Evolutionary conservation across 2,113 vertebrate species (phyloP), one percentile per base, ranked within the genome.

Genomic region (Pionites leucogaster): DNA sequence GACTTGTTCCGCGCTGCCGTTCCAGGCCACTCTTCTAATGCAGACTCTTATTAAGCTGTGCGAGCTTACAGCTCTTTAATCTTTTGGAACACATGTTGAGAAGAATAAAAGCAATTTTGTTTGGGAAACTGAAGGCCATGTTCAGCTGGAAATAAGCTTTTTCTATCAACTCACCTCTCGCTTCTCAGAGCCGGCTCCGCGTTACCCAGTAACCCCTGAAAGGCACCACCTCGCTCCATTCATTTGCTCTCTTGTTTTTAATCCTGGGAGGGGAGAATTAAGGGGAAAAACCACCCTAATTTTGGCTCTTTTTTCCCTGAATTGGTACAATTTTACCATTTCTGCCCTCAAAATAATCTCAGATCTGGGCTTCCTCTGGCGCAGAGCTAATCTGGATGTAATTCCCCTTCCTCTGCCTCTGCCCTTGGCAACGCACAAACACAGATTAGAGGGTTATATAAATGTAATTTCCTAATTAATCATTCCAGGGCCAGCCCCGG

Each of bases 101-200:
- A 98, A 98, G 98, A 99, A 99, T 98, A 98, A 99, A 99, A 99
- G 98, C 98, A 98, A 98, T 99, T 99, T 99, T 98, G 98, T 98
- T 98, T 98, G 97, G 98, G 98, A 98, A 99, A 98, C 95, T 91
- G 90, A 97, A 98, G 98, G 98, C 98, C 97, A 95, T 95, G 98
- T 98, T 98, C 98, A 98, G 98, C 97, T 98, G 95, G 98, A 98
- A 98, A 99, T 98, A 93, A 98, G 98, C 98, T 98, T 97, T 98
- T 97, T 94, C 96, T 89, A 88, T 98, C 98, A 98, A 98, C 98
- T 98, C 98, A 95, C 96, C 91, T 97, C 95, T 98, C n/a, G 69
- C 95, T 94, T 92, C 62, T 46, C 75, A 50, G 76, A 63, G 64
- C 87, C 16, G 19, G 71, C 47, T 12, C 12, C 2, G 19, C 6